Conservation (phyloP, 2,113 vertebrate species). For the Phrynosoma platyrhinos region DNA sequence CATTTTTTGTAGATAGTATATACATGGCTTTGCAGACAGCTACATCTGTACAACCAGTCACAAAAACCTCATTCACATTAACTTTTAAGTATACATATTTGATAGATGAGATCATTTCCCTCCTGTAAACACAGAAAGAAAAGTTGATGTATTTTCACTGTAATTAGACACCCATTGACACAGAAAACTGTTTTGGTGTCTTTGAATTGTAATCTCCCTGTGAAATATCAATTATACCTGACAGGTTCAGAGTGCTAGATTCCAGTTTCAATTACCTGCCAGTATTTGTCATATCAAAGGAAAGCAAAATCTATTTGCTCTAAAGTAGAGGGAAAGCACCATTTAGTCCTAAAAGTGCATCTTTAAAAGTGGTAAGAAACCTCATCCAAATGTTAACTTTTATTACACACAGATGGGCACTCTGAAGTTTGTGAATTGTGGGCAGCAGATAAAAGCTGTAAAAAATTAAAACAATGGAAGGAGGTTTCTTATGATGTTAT, state of each 20-base stretch:
- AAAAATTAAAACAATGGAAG: conserved; percentile 1
- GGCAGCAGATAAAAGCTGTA: neutral
- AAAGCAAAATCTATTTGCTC: conserved; percentile 51
- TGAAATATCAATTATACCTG: conserved; percentile 51
- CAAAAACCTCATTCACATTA: conserved; percentile 25
- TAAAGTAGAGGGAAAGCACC: conserved; percentile 44
- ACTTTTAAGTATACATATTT: neutral
- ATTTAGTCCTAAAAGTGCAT: conserved; percentile 30
- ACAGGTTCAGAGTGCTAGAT: conserved; percentile 25
- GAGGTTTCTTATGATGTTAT: neutral
- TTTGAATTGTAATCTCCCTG: conserved; percentile 45
- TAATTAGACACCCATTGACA: conserved; percentile 39
- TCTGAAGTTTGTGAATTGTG: neutral
- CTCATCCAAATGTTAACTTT: conserved; percentile 9
- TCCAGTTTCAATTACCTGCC: conserved; percentile 34
- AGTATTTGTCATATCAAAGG: conserved; percentile 27
- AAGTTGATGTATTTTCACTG: conserved; percentile 31
- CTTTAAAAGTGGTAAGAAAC: conserved; percentile 30
- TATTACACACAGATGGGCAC: conserved; percentile 44
- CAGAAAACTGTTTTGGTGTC: conserved; percentile 45
- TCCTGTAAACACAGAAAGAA: conserved; percentile 25
- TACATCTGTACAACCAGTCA: neutral
- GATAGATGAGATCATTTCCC: neutral
- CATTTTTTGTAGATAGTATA: neutral
- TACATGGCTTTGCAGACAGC: neutral